phyloP scores from a whole-genome alignment of 2,888 invertebrate species.

The Mythimna vitellina region DNA sequence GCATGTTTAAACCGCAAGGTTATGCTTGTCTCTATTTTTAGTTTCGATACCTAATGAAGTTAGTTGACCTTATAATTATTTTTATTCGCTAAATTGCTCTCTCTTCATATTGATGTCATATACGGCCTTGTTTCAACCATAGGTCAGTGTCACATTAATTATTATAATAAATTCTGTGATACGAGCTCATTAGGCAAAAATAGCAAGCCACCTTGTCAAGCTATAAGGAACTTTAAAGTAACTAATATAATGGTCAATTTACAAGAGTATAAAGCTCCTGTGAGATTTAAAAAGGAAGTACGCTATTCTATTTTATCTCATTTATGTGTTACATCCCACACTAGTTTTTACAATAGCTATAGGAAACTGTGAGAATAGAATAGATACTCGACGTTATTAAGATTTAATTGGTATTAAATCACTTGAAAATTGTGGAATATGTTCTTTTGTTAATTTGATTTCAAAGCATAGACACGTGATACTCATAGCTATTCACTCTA shows the following conservation, averaged over 20 bases:
- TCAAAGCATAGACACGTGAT: no score
- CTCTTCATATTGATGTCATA: slow-evolving; percentile 5
- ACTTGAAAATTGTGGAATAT: no score
- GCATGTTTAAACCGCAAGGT: no score
- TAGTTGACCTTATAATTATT: not conserved
- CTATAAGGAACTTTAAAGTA: not conserved
- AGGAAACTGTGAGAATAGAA: no score
- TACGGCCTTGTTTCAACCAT: slow-evolving; percentile 1
- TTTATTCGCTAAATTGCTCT: slow-evolving; percentile 3
- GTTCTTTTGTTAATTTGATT: no score
- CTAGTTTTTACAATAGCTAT: not conserved
- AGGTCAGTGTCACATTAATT: slow-evolving; percentile 36
- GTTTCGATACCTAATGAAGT: no score
- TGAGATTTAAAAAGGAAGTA: slow-evolving; percentile 16
- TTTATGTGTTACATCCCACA: slow-evolving; percentile 13
- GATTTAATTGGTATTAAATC: no score
- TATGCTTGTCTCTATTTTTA: no score
- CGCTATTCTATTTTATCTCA: not conserved
- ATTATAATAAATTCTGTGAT: slow-evolving; percentile 11
- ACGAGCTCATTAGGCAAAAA: slow-evolving; percentile 12
- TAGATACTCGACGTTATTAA: no score
- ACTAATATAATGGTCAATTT: not conserved
- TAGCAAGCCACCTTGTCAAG: not conserved
- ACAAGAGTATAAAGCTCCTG: not conserved
- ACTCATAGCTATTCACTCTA: no score